Percentiles rank a stretch among this genome's conserved stretches.
Conservation (phyloP, 2,113 vertebrate genomes). For the Ahaetulla prasina region DNA sequence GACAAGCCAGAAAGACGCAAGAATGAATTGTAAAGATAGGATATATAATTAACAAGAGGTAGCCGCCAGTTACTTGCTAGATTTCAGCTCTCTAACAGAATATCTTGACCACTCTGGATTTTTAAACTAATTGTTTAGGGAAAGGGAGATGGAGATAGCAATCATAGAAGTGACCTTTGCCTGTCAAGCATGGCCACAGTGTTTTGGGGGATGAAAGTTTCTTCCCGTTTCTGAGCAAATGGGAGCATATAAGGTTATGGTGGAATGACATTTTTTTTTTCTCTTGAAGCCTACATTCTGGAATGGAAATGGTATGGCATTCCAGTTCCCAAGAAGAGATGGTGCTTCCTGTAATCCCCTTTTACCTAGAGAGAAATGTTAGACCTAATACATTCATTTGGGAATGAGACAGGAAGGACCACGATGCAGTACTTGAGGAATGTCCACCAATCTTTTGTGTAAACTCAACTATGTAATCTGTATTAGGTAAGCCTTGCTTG, state of each 20-base stretch:
- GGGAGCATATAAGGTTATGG: not conserved
- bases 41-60: not conserved
- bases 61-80: not conserved
- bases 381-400: not conserved
- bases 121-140: not conserved
- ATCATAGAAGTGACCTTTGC: not conserved
- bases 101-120: not conserved
- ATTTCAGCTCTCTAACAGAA: not conserved
- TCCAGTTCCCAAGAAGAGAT: not conserved
- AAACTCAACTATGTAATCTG: not conserved
- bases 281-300: not conserved
- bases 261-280: not conserved
- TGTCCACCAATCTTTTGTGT: not conserved
- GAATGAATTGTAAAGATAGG: not conserved
- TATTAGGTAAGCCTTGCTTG: not conserved
- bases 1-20: not conserved
- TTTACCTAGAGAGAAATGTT: not conserved
- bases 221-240: not conserved
- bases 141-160: not conserved
- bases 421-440: not conserved
- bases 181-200: not conserved
- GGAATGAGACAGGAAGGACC: not conserved
- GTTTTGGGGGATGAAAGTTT: not conserved
- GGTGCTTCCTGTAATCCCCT: not conserved
- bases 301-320: not conserved